A percentile compares a stretch with the other conserved stretches of the same genome.
These are phyloP conservation scores for Campylomormyrus numenius DNA, from an alignment of 2,113 vertebrate genomes.

Conservation along the genomic window DNA sequence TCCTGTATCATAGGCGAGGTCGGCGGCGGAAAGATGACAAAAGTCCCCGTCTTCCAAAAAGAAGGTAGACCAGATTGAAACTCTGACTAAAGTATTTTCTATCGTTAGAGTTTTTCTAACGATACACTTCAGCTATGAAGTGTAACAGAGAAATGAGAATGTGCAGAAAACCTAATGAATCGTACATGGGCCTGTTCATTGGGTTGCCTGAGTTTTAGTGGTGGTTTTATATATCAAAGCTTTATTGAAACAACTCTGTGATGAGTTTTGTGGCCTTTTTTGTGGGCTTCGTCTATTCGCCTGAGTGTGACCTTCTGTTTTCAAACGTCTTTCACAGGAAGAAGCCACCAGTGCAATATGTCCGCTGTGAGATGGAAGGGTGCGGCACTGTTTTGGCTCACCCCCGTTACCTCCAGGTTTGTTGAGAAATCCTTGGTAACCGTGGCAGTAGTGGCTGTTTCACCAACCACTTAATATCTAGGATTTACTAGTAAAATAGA, in stretches of 20 bases:
- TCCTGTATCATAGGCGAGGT: constrained; percentile 67
- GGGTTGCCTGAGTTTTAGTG: background rate
- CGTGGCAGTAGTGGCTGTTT: background rate
- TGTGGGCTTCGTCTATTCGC: background rate
- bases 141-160: background rate
- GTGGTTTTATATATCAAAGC: background rate
- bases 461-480: background rate
- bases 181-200: background rate
- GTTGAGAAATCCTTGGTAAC: constrained; percentile 15
- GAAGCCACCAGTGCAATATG: constrained; percentile 96
- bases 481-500: background rate
- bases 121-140: background rate
- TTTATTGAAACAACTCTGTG: background rate
- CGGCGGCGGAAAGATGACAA: constrained; percentile 94
- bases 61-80: constrained; percentile 62
- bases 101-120: background rate
- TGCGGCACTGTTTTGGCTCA: constrained; percentile 93
- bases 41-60: constrained; percentile 87
- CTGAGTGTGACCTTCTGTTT: background rate
- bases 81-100: background rate
- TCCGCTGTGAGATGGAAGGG: constrained; percentile 96
- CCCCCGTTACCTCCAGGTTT: constrained; percentile 89
- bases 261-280: background rate
- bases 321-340: constrained; percentile 61
- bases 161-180: background rate